phyloP scores from a whole-genome alignment of 2,888 invertebrate species.

The Meiosimyza decipiens region DNA sequence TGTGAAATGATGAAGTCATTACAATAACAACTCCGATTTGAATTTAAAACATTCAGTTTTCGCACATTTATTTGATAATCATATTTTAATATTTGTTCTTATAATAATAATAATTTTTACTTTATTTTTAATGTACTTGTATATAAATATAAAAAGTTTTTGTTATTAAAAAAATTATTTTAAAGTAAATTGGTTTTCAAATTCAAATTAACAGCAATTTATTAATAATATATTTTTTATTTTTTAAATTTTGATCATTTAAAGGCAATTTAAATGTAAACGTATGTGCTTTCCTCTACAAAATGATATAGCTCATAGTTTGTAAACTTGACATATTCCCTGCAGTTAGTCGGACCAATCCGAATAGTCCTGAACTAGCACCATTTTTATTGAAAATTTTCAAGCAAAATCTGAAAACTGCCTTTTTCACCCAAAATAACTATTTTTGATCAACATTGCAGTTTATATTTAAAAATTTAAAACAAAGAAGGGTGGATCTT shows the following conservation, averaged over 20 bases:
- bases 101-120: conserved; percentile 10
- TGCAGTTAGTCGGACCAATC: no score
- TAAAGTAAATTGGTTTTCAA: neutral
- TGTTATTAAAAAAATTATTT: conserved; percentile 14
- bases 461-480: no score
- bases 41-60: conserved; percentile 31
- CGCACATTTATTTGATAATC: conserved; percentile 31
- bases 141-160: conserved; percentile 28
- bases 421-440: no score
- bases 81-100: conserved; percentile 10
- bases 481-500: no score
- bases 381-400: no score
- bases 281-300: neutral
- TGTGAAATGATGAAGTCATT: conserved; percentile 17
- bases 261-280: no score
- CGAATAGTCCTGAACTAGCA: no score
- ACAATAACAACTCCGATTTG: conserved; percentile 3
- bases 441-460: no score
- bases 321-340: conserved; percentile 16
- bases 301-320: conserved; percentile 21
- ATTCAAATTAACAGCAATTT: conserved; percentile 16
- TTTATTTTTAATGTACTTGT: conserved; percentile 8
- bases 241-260: neutral
- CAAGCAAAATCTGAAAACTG: no score
- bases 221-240: conserved; percentile 19